Percentiles rank a stretch among this genome's conserved stretches.
Evolutionary conservation across 2,797 vertebrate species (phyloP).

Genomic region (Lepus townsendii): DNA sequence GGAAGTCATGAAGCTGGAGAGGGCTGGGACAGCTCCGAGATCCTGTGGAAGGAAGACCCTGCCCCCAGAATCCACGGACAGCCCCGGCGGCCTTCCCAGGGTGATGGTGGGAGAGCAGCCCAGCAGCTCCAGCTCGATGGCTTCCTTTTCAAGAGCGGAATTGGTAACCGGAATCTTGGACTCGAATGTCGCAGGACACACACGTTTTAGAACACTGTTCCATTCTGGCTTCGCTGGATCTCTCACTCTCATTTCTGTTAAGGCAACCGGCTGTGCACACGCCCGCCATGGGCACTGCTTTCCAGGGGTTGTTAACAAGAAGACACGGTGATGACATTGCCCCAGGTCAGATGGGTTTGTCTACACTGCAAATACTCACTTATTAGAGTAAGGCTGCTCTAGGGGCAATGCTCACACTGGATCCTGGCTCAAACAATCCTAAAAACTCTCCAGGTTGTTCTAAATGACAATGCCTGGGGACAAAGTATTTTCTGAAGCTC

Average conservation of each 20-base stretch:
- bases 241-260: neutral
- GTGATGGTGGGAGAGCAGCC: neutral
- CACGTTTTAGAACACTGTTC: too few relatives aligned
- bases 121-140: too few relatives aligned
- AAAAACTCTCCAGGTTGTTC: neutral
- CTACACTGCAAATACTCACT: neutral
- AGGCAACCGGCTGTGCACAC: neutral
- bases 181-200: too few relatives aligned
- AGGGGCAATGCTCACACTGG: too few relatives aligned
- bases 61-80: too few relatives aligned
- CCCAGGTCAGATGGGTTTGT: neutral
- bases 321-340: accelerated
- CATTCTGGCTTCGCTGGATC: neutral
- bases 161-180: neutral
- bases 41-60: neutral
- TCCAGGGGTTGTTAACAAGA: neutral
- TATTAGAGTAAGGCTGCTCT: neutral
- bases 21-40: neutral
- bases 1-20: accelerated
- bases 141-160: neutral
- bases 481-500: too few relatives aligned
- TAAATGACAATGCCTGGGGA: too few relatives aligned
- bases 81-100: neutral
- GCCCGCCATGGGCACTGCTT: neutral
- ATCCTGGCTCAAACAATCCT: too few relatives aligned